These are phyloP conservation scores for Muraenolepis orangiensis DNA, from an alignment of 2,797 vertebrate genomes.

Conservation along the genomic window DNA sequence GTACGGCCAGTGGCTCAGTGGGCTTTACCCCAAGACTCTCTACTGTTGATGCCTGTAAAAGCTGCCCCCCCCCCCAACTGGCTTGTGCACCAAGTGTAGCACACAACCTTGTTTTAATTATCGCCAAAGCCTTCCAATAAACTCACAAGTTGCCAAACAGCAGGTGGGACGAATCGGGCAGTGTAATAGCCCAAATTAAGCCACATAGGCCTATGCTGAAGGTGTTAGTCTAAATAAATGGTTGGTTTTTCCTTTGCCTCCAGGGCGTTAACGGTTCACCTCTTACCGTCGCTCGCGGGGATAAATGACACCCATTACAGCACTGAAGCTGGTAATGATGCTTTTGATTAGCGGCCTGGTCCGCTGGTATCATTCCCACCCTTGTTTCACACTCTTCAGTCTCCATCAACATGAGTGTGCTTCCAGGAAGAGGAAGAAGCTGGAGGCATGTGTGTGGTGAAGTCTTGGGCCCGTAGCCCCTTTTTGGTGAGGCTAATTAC, in stretches of 20 bases:
- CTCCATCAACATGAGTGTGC: slow-evolving; percentile 59
- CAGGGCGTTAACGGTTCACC: slow-evolving; percentile 45
- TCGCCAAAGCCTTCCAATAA: slow-evolving; percentile 38
- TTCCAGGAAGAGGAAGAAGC: slow-evolving; percentile 66
- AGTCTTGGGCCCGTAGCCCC: slow-evolving; percentile 65
- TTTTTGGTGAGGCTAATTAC: slow-evolving; percentile 76
- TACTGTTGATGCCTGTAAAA: slow-evolving; percentile 38
- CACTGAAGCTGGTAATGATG: slow-evolving; percentile 61
- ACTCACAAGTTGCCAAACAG: slow-evolving; percentile 29
- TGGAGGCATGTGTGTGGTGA: slow-evolving; percentile 68
- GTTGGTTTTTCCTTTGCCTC: slow-evolving; percentile 39
- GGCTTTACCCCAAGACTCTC: slow-evolving; percentile 39
- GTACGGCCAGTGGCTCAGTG: slow-evolving; percentile 46
- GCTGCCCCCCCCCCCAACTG: slow-evolving; percentile 39
- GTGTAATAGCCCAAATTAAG: slow-evolving; percentile 60
- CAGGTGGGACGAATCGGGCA: slow-evolving; percentile 32
- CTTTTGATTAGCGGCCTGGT: slow-evolving; percentile 71
- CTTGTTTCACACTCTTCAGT: slow-evolving; percentile 63
- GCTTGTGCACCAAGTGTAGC: slow-evolving; percentile 41
- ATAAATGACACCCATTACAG: slow-evolving; percentile 60
- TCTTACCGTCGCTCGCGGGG: slow-evolving; percentile 47
- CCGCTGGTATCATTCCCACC: slow-evolving; percentile 54
- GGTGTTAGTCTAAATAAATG: slow-evolving; percentile 40
- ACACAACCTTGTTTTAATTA: slow-evolving; percentile 41
- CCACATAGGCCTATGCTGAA: slow-evolving; percentile 17